Base-by-base conservation (phyloP, 2,888 invertebrate genomes). In the Cistogaster globosa region DNA sequence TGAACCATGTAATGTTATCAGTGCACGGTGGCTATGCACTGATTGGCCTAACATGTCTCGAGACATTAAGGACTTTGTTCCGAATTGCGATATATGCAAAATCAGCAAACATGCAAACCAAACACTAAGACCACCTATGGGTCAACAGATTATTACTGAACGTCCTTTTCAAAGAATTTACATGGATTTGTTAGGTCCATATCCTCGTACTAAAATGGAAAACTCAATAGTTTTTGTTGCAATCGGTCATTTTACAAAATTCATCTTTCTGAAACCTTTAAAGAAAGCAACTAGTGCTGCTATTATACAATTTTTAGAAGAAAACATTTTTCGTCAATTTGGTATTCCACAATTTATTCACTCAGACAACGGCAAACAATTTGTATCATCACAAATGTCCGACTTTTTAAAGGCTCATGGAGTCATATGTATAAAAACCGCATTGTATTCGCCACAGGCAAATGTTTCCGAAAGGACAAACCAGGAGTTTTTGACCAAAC, bases 351-450 rank as follows among this genome's bases (percentile, higher is more conserved):
- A 57, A 57, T 57, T 16, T 57, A 57, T 26, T 6, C 57, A 57
- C 32, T 57, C 57, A 5, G 57, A 57, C 9, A 57, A 57, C 6
- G 57, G 26, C 2, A 57, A 57, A 32, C 57, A 57, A 57, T 57
- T 57, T 14, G 57, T 57, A 32, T 57, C 57, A 6, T 14, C 57
- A 0, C 57, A 32, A 6, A 57, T 57, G 57, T 8, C 16, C 2
- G 57, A 32, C 7, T 57, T 57, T 16, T 16, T 57, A 1, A 32
- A 57, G 4, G 7, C 22, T 5, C 32, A 57, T 16, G 32, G 57
- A 8, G 16, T 57, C 26, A n/a, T 32, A n/a, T 32, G 32, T 5
- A 16, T 57, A 1, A 57, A 57, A 26, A 57, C 32, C 4, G 57
- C 57, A 1, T 9, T 57, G 8, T 57, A 57, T 16, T 57, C 57